Percentiles rank a stretch among this genome's conserved stretches.
These are phyloP conservation scores for Pinctada fucata DNA, from an alignment of 2,888 invertebrate genomes.

Conservation along the genomic window DNA sequence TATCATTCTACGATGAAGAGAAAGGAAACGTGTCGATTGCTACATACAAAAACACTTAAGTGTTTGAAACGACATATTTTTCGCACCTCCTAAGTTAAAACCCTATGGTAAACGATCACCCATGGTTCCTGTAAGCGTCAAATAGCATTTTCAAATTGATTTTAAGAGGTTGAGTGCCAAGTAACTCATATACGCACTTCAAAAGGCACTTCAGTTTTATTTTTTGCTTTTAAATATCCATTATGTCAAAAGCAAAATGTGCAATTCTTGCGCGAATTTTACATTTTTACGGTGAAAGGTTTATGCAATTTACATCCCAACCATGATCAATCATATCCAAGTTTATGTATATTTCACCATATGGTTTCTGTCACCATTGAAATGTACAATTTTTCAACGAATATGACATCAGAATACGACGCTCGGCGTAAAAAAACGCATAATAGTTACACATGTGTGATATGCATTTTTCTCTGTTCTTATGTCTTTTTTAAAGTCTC, in stretches of 20 bases:
- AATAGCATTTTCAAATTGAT: not conserved
- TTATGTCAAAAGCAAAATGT: not conserved
- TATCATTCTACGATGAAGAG: too few relatives aligned
- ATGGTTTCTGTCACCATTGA: too few relatives aligned
- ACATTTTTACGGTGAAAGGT: not conserved
- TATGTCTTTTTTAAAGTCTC: too few relatives aligned
- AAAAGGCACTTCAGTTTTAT: conserved; percentile 24
- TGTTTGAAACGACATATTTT: not conserved
- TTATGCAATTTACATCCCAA: too few relatives aligned
- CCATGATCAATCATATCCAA: too few relatives aligned
- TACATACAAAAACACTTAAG: not conserved
- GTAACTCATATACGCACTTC: not conserved
- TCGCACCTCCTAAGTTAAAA: not conserved
- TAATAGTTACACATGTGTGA: too few relatives aligned
- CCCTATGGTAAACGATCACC: not conserved
- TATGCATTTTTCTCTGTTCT: too few relatives aligned
- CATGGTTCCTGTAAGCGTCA: not conserved
- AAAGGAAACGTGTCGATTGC: too few relatives aligned
- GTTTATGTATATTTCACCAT: too few relatives aligned
- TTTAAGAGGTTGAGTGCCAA: not conserved
- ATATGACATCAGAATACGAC: too few relatives aligned
- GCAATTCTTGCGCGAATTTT: not conserved
- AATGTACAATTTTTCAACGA: too few relatives aligned
- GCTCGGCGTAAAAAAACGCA: too few relatives aligned
- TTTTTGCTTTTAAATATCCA: conserved; percentile 21